phyloP scores from a whole-genome alignment of 2,113 vertebrate species.

The Erythrocebus patas region DNA sequence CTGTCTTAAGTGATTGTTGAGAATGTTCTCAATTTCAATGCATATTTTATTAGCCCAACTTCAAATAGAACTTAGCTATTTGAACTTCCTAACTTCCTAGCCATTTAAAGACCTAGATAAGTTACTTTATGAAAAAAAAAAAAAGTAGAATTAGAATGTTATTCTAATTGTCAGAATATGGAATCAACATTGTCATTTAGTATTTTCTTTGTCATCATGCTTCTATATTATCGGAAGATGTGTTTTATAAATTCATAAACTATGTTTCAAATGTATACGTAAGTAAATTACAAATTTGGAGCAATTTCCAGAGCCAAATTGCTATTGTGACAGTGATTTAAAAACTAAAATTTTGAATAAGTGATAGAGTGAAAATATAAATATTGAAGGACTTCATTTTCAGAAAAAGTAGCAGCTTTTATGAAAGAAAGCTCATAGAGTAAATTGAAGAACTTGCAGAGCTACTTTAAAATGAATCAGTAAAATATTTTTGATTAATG shows the following conservation, averaged over 20 bases:
- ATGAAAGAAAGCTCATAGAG: neutral
- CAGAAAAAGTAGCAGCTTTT: neutral
- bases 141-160: neutral
- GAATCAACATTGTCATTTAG: neutral
- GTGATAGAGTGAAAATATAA: constrained; percentile 6
- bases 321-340: neutral
- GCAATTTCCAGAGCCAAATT: constrained; percentile 14
- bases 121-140: constrained; percentile 43
- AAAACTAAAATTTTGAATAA: constrained; percentile 20
- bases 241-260: constrained; percentile 28
- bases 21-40: constrained; percentile 32
- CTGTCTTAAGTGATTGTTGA: constrained; percentile 42
- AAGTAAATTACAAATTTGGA: constrained; percentile 6
- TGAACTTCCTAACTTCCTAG: constrained; percentile 51
- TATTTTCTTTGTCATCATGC: neutral
- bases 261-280: neutral
- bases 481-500: constrained; percentile 26
- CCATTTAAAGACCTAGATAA: constrained; percentile 59
- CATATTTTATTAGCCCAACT: constrained; percentile 21
- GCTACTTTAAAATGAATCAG: constrained; percentile 11
- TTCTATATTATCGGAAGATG: constrained; percentile 26
- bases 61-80: constrained; percentile 43
- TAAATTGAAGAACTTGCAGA: neutral
- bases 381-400: neutral
- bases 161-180: constrained; percentile 15